Evolutionary conservation across 23 tunicate species (phyloP), one percentile per base, ranked within the genome.

Genomic region (Phallusia fumigata): DNA sequence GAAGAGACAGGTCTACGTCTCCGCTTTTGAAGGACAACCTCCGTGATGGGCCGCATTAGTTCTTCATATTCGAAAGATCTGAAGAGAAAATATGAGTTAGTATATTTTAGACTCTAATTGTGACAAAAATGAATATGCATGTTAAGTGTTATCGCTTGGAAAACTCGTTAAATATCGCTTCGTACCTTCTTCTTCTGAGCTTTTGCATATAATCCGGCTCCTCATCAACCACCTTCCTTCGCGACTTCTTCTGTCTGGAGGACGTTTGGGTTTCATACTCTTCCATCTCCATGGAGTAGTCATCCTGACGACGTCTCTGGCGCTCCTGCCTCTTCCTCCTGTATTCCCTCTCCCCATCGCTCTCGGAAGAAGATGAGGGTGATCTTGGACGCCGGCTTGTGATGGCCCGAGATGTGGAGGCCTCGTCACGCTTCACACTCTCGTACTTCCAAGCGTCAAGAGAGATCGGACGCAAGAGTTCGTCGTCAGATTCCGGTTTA

Each of bases 1-100:
- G 90, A 84, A 32, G 91, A 83, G 10, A 82, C 53, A 19, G 84
- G 85, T 5, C 85, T 86, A 24, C 86, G 82, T 32, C 92, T 76
- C 65, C 84, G 51, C 35, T 81, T 90, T 21, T 82, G 80, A 35
- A 84, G 24, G 5, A 87, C 88, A 65, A 92, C 83, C 45, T 92
- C 97, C 30, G 84, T 47, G 40, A 92, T 84, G 12, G 97, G 97
- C 26, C 97, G 87, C 83, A 92, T 89, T 10, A 94, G 85, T 44
- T 94, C 98, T 75, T 94, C 98, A 35, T 84, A 94, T 75, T 94
- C 98, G 31, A 89, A 89, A 36, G 98, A 94, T 75, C 94, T 89
- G 75, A 18, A 13, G 52, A 64, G 36, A 76, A 22, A 76, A 76
- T n/a, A 32, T 32, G 13, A 32, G 49, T 76, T 30, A 79, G 36